A percentile compares a stretch with the other conserved stretches of the same genome.
phyloP scores from a whole-genome alignment of 1,140 invertebrate species.

The Galendromus occidentalis region DNA sequence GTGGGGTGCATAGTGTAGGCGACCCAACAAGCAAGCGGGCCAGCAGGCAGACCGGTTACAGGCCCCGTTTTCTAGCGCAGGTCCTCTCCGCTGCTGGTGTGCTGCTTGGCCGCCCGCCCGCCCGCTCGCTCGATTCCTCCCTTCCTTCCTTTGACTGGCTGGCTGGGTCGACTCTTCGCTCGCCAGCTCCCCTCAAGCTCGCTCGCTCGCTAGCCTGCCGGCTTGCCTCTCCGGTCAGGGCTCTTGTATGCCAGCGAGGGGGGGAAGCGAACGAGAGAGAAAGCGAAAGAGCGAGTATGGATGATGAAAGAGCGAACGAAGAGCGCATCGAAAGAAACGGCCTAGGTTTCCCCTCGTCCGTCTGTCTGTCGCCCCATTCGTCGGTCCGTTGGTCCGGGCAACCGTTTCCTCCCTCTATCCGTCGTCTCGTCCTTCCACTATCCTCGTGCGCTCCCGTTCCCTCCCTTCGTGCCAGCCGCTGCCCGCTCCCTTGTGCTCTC shows the following conservation, averaged over 20 bases:
- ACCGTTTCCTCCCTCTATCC: neutral
- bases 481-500: neutral
- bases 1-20: no score
- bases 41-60: no score
- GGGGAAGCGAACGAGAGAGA: neutral
- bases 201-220: neutral
- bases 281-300: neutral
- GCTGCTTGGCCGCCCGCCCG: no score
- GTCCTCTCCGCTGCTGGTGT: no score
- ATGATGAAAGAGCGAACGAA: slow-evolving; percentile 11
- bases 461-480: neutral
- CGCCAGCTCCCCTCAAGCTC: neutral
- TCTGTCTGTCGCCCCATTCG: neutral
- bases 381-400: neutral
- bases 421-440: neutral
- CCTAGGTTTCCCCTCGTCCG: neutral
- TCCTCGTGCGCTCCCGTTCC: neutral
- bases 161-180: no score
- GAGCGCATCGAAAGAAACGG: slow-evolving; percentile 1
- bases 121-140: neutral
- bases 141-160: neutral
- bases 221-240: neutral
- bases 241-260: neutral
- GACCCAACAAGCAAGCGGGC: no score
- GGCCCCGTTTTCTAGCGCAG: no score